Conservation (phyloP, 2,888 invertebrate genomes). For the Dicyrtoma fusca region DNA sequence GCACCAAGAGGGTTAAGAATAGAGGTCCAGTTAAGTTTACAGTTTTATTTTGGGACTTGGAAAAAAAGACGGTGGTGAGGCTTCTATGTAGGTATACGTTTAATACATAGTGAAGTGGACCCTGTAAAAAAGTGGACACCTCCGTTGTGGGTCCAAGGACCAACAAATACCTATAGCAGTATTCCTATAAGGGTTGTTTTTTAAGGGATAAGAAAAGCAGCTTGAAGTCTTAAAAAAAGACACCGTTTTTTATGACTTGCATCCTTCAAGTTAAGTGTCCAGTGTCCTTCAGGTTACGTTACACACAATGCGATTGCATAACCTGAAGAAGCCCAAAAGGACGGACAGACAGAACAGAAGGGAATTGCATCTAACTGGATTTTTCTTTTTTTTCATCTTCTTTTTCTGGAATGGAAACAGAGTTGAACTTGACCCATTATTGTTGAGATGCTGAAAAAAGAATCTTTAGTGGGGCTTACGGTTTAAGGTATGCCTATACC, state of each 20-base stretch:
- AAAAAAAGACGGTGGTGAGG: background rate
- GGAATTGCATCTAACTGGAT: constrained; percentile 2
- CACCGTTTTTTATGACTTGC: constrained; percentile 14
- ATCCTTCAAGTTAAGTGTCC: constrained; percentile 12
- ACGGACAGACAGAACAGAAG: no score
- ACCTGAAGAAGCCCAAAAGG: no score
- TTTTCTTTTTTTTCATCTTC: background rate
- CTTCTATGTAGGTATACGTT: background rate
- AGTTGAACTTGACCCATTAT: constrained; percentile 36
- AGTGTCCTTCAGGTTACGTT: constrained; percentile 11
- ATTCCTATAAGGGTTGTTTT: no score
- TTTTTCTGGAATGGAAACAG: constrained; percentile 21
- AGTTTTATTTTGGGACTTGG: constrained; percentile 21
- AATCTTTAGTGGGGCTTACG: no score
- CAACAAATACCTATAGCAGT: background rate
- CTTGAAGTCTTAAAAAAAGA: constrained; percentile 1
- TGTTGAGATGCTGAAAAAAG: background rate
- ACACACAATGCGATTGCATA: constrained; percentile 12
- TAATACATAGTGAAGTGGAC: no score
- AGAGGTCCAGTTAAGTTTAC: constrained; percentile 26
- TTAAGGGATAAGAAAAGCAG: background rate
- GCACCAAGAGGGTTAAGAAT: background rate
- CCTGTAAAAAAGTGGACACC: no score
- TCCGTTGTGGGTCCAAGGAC: no score
- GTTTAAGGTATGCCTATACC: no score